phyloP scores from a whole-genome alignment of 2,888 invertebrate genomes.

The Ephialtes manifestator region DNA sequence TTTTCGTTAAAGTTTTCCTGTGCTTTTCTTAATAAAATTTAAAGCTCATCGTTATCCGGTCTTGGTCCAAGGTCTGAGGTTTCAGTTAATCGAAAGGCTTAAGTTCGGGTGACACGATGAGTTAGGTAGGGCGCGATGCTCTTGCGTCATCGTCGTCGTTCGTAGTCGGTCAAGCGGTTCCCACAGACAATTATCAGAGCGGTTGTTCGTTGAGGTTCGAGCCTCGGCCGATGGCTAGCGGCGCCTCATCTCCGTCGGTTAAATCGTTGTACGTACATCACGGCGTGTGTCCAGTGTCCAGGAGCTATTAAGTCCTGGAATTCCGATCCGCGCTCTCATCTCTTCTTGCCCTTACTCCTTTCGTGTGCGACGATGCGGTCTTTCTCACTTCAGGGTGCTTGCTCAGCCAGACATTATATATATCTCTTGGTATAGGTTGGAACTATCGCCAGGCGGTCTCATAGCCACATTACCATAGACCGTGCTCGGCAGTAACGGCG shows the following conservation, averaged over 20 bases:
- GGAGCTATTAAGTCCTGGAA: constrained; percentile 60
- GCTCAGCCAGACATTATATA: background rate
- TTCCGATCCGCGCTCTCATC: constrained; percentile 60
- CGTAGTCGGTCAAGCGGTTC: constrained; percentile 62
- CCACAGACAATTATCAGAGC: constrained; percentile 64
- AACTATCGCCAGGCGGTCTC: constrained; percentile 52
- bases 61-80: background rate
- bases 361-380: background rate
- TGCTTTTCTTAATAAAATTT: too few species aligned
- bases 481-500: constrained; percentile 62
- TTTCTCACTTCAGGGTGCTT: constrained; percentile 48
- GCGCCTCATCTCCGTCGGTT: constrained; percentile 45
- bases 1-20: too few species aligned
- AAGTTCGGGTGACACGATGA: constrained; percentile 12
- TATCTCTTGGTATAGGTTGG: background rate
- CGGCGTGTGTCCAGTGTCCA: constrained; percentile 62
- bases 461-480: constrained; percentile 60
- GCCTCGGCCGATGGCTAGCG: constrained; percentile 51
- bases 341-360: background rate
- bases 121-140: background rate
- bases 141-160: constrained; percentile 17
- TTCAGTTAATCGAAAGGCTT: background rate
- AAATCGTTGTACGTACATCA: constrained; percentile 60
- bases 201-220: constrained; percentile 52
- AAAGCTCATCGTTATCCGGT: background rate